These are phyloP conservation scores for Hemitrygon akajei DNA, from an alignment of 2,797 vertebrate genomes.

Conservation along the genomic window DNA sequence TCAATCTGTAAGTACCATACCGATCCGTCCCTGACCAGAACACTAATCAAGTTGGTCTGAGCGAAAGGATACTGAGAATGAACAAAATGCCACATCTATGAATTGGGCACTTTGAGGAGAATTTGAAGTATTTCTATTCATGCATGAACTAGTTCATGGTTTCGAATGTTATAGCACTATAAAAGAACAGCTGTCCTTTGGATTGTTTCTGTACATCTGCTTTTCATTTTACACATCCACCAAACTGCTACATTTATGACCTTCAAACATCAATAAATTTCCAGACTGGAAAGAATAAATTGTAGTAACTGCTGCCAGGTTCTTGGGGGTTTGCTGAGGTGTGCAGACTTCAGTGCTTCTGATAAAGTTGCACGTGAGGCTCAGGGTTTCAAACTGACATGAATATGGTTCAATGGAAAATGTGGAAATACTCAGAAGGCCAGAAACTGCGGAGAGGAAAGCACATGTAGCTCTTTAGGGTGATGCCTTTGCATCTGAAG, in stretches of 20 bases:
- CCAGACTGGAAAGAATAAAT: not conserved
- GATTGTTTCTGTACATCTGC: not conserved
- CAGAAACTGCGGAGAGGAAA: too few species aligned
- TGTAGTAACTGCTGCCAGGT: not conserved
- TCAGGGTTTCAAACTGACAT: too few species aligned
- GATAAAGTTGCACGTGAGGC: not conserved
- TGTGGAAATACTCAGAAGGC: too few species aligned
- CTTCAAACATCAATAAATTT: not conserved
- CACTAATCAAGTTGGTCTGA: conserved; percentile 26
- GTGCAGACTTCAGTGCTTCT: not conserved
- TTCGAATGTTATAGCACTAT: not conserved
- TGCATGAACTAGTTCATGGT: not conserved
- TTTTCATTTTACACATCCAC: not conserved
- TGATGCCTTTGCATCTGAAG: too few species aligned
- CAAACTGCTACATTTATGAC: conserved; percentile 6
- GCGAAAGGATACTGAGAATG: conserved; percentile 2
- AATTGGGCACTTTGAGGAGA: not conserved
- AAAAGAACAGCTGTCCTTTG: not conserved
- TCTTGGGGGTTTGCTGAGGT: not conserved
- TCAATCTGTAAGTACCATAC: not conserved
- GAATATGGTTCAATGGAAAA: too few species aligned
- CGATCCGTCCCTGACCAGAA: not conserved
- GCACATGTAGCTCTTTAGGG: too few species aligned
- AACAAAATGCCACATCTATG: not conserved
- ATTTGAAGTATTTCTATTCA: conserved; percentile 33